Conservation (phyloP, 2,113 vertebrate species). For the Ailurus styani region DNA sequence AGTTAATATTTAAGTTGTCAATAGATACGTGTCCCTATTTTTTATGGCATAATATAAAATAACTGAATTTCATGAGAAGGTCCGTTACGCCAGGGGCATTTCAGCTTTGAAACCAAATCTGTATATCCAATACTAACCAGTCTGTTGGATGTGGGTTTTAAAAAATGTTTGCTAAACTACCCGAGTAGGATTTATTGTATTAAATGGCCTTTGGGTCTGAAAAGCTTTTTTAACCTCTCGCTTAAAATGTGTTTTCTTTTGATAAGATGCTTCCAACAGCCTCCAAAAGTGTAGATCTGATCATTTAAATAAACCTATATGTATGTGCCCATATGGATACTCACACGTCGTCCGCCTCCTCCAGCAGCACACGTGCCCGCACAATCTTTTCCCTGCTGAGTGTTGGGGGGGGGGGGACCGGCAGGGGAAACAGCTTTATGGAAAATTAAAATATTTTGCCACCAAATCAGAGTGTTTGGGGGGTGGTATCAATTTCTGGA, state of each 20-base stretch:
- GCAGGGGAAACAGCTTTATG: not conserved
- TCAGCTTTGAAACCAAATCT: conserved; percentile 78
- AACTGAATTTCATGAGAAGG: conserved; percentile 64
- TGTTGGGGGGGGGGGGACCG: not conserved
- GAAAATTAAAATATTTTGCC: conserved; percentile 32
- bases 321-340: not conserved
- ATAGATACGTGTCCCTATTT: conserved; percentile 57
- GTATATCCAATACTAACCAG: conserved; percentile 78
- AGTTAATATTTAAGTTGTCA: conserved; percentile 80
- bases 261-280: conserved; percentile 57
- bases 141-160: conserved; percentile 83
- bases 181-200: conserved; percentile 66
- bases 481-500: not conserved
- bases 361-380: not conserved
- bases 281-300: conserved; percentile 17
- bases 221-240: conserved; percentile 67
- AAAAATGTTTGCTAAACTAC: conserved; percentile 76
- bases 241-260: conserved; percentile 69
- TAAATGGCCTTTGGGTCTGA: conserved; percentile 73
- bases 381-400: not conserved
- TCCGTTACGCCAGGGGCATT: conserved; percentile 13
- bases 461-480: not conserved
- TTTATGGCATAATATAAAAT: conserved; percentile 52
- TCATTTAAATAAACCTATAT: conserved; percentile 54
- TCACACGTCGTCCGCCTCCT: not conserved